These are phyloP conservation scores for Tichodroma muraria DNA, from an alignment of 2,113 vertebrate genomes.

Conservation along the genomic window DNA sequence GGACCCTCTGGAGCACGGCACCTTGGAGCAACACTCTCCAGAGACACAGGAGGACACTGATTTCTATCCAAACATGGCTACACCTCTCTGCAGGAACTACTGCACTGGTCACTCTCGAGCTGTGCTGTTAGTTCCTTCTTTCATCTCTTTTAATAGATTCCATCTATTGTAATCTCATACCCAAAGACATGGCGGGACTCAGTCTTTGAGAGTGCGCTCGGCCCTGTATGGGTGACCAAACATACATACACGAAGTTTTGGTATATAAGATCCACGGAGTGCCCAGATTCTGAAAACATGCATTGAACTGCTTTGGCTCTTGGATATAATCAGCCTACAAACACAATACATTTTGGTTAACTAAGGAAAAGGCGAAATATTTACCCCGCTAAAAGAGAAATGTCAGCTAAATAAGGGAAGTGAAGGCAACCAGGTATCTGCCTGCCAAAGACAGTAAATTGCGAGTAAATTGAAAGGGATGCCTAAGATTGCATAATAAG, in stretches of 20 bases:
- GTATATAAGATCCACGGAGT: not conserved
- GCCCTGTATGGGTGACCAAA: not conserved
- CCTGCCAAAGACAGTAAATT: not conserved
- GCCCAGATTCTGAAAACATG: not conserved
- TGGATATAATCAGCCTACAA: not conserved
- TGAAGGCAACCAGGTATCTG: not conserved
- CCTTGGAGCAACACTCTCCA: not conserved
- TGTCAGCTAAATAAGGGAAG: not conserved
- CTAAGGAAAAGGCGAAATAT: not conserved
- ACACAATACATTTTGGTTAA: not conserved
- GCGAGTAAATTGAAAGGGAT: not conserved
- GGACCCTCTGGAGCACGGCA: rapidly evolving
- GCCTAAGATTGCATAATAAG: not conserved
- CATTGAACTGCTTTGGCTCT: not conserved
- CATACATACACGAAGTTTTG: not conserved
- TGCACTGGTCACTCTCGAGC: not conserved
- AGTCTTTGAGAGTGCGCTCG: rapidly evolving
- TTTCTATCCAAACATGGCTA: not conserved
- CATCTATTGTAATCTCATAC: not conserved
- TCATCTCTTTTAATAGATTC: not conserved
- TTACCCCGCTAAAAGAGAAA: not conserved
- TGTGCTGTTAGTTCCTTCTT: not conserved
- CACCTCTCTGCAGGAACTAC: not conserved
- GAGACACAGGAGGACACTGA: not conserved
- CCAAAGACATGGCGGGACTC: rapidly evolving